Percentiles rank a stretch among this genome's conserved stretches.
phyloP scores from a whole-genome alignment of 1,140 invertebrate genomes.

The Ditylenchus dipsaci region DNA sequence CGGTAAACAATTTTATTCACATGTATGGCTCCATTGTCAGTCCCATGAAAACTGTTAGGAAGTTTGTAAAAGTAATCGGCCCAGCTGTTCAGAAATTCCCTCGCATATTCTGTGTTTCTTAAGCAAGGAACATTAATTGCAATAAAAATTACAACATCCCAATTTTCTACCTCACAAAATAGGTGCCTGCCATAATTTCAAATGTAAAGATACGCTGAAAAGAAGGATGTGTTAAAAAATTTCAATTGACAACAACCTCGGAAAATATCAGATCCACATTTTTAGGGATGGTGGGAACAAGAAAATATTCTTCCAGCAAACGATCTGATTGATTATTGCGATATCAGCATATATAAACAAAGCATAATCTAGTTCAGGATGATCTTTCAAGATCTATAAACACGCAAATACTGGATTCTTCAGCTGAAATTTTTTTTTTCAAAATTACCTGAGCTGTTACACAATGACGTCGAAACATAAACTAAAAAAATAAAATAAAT shows the following conservation, averaged over 20 bases:
- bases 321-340: conserved; percentile 37
- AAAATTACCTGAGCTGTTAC: conserved; percentile 24
- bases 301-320: conserved; percentile 38
- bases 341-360: conserved; percentile 44
- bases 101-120: conserved; percentile 28
- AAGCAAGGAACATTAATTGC: conserved; percentile 7
- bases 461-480: conserved; percentile 43
- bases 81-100: conserved; percentile 24
- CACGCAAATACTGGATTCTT: too few relatives aligned
- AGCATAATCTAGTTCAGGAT: conserved; percentile 22
- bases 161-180: conserved; percentile 24
- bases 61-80: conserved; percentile 27
- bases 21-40: conserved; percentile 41
- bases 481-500: conserved; percentile 27
- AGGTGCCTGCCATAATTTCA: conserved; percentile 39
- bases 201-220: conserved; percentile 40
- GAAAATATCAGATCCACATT: conserved; percentile 27
- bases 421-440: too few relatives aligned
- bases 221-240: too few relatives aligned
- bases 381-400: conserved; percentile 9
- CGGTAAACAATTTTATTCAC: too few relatives aligned
- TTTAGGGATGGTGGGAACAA: neutral
- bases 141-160: neutral
- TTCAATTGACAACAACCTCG: too few relatives aligned
- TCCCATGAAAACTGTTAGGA: conserved; percentile 37